Percentiles rank a stretch among this genome's conserved stretches.
Evolutionary conservation across 2,888 invertebrate species (phyloP).

Genomic region (Candidula unifasciata): DNA sequence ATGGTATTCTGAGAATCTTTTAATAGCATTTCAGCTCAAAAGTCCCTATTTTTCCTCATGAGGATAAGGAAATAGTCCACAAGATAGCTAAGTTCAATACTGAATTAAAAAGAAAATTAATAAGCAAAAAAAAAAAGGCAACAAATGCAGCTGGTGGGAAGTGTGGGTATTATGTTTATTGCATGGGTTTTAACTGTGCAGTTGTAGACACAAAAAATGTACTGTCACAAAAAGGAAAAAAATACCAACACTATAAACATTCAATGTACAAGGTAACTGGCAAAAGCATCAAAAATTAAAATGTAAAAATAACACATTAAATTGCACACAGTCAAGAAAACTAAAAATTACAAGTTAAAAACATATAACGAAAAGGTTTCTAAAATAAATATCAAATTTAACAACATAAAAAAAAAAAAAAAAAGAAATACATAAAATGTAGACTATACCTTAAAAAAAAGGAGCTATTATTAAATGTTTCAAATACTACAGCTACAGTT

Average conservation of each 20-base stretch:
- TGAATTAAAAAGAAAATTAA: no score
- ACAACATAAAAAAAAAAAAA: neutral
- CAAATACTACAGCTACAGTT: no score
- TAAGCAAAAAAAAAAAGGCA: neutral
- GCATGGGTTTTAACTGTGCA: slow-evolving; percentile 46
- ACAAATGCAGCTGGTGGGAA: neutral
- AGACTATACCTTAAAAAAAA: neutral
- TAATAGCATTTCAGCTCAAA: no score
- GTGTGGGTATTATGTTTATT: slow-evolving; percentile 43
- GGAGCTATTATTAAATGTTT: no score
- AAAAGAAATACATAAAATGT: neutral
- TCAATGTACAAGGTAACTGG: neutral
- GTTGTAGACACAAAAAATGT: slow-evolving; percentile 35
- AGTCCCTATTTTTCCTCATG: no score
- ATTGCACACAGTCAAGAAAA: neutral
- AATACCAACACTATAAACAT: slow-evolving; percentile 9
- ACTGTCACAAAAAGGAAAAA: neutral
- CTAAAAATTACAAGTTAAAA: neutral
- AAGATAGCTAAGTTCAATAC: no score
- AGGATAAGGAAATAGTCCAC: no score
- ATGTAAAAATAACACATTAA: slow-evolving; percentile 18
- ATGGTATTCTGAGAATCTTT: no score
- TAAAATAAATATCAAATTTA: no score
- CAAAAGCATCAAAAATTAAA: neutral
- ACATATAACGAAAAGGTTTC: no score